Base-by-base conservation (phyloP, 2,888 invertebrate genomes). In the Resseliella maxima region DNA sequence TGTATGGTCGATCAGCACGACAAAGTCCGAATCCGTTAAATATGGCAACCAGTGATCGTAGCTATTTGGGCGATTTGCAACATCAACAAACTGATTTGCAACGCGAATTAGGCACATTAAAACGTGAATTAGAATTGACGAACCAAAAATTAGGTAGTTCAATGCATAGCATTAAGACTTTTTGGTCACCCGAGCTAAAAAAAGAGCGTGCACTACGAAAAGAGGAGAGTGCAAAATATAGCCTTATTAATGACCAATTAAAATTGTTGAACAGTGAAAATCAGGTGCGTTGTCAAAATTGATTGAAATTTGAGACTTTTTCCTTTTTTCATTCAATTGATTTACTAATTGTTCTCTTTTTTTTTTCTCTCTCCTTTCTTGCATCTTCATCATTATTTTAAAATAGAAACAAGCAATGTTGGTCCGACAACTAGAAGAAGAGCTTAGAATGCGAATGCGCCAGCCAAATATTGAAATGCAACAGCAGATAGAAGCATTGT, bases 101-200 rank as follows among this genome's bases (percentile, higher is more conserved):
- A 90, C 94, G 97, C 88, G 98, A 99, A 91, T 94, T 98, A 90
- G 95, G 94, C 38, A 96, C 96, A 91, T 93, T 98, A 88, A 97
- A 97, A 92, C 97, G 97, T 91, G 98, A 98, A 90, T 93, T 98
- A 90, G 98, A 98, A 93, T 93, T 98, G 90, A 98, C 98, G 88
- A 98, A 98, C 92, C 98, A 99, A 92, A 99, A 99, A 92, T 94
- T 99, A 89, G 97, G 98, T 91, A 98, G 98, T 90, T 97, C 97
- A 90, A 99, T 99, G 99, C 99, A 99, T 92, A 98, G 98, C 92
- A 99, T 99, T 92, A 99, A 99, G 93, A 99, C 99, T 86, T 99
- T 99, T 92, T 99, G 99, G 99, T 98, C 98, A 90, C 99, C 99
- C 31, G 99, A 99, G 92, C 93, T 99, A 91, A 99, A 99, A 93